Percentiles rank a stretch among this genome's conserved stretches.
Evolutionary conservation across 2,888 invertebrate species (phyloP).

Genomic region (Cephonodes hylas): DNA sequence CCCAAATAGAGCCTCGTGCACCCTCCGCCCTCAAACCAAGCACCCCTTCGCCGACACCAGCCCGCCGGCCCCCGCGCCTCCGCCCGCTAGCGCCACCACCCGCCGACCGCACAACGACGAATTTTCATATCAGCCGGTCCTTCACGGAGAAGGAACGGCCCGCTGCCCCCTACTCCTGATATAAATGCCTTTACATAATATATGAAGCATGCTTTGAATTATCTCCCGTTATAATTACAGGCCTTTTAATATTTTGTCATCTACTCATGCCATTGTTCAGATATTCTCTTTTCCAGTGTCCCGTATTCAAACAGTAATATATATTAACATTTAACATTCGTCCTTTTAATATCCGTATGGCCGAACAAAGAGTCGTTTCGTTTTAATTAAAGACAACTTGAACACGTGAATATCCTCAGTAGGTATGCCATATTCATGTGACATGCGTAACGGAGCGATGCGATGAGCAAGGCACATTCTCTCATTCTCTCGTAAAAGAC

Average conservation of each 20-base stretch:
- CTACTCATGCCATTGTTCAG: neutral
- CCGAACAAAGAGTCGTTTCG: neutral
- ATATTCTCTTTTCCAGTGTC: neutral
- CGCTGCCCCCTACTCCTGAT: constrained; percentile 52
- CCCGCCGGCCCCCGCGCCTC: constrained; percentile 56
- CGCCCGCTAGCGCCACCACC: constrained; percentile 36
- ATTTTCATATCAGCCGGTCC: constrained; percentile 78
- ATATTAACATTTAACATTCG: neutral
- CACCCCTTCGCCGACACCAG: constrained; percentile 44
- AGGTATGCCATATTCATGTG: neutral
- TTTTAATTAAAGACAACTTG: neutral
- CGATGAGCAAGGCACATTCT: constrained; percentile 1
- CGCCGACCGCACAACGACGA: constrained; percentile 66
- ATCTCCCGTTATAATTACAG: constrained; percentile 45
- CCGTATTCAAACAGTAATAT: too few relatives aligned
- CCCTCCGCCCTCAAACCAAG: constrained; percentile 57
- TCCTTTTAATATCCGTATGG: neutral
- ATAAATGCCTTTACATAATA: constrained; percentile 67
- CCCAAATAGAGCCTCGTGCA: constrained; percentile 78
- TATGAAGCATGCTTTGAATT: constrained; percentile 52
- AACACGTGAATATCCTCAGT: neutral
- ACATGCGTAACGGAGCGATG: neutral
- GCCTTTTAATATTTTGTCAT: constrained; percentile 32
- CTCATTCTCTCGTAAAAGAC: constrained; percentile 17
- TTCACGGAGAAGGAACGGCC: constrained; percentile 67